Conservation (phyloP, 2,797 vertebrate species). For the Sphaeramia orbicularis region DNA sequence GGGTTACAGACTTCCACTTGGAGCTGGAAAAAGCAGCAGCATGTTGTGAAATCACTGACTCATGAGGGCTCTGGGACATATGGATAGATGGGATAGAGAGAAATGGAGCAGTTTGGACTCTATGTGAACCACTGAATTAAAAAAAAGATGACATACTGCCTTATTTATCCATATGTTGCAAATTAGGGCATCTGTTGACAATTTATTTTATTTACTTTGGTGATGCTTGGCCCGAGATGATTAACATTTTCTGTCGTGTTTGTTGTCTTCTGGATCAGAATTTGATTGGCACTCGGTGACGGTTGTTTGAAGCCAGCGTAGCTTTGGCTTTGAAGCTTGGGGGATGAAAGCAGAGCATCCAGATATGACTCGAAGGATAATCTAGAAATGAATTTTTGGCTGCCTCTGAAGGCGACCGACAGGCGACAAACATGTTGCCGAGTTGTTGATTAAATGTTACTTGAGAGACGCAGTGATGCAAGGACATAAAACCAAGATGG, state of each 20-base stretch:
- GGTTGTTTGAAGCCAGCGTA: slow-evolving; percentile 79
- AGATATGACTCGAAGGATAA: slow-evolving; percentile 78
- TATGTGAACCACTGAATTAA: slow-evolving; percentile 70
- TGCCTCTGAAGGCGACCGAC: slow-evolving; percentile 72
- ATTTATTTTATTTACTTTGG: slow-evolving; percentile 84
- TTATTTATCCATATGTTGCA: slow-evolving; percentile 80
- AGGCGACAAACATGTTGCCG: slow-evolving; percentile 74
- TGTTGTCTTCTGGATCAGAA: slow-evolving; percentile 79
- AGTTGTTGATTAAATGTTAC: slow-evolving; percentile 73
- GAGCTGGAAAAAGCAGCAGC: slow-evolving; percentile 66
- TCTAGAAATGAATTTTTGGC: slow-evolving; percentile 74
- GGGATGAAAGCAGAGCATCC: slow-evolving; percentile 77
- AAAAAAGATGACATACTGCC: slow-evolving; percentile 74
- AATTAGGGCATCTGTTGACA: slow-evolving; percentile 83
- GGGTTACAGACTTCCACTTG: slow-evolving; percentile 53
- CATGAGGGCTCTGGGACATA: slow-evolving; percentile 44
- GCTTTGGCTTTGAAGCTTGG: slow-evolving; percentile 75
- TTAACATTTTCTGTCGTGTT: slow-evolving; percentile 82
- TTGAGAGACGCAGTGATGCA: slow-evolving; percentile 65
- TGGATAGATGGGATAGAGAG: slow-evolving; percentile 29
- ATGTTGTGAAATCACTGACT: slow-evolving; percentile 64
- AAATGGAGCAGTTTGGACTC: slow-evolving; percentile 61
- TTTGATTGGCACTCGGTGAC: slow-evolving; percentile 81
- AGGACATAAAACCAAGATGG: slow-evolving; percentile 52
- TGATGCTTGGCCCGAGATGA: slow-evolving; percentile 72